Base-by-base conservation (phyloP, 2,113 vertebrate genomes). In the Platycercus adscitus region DNA sequence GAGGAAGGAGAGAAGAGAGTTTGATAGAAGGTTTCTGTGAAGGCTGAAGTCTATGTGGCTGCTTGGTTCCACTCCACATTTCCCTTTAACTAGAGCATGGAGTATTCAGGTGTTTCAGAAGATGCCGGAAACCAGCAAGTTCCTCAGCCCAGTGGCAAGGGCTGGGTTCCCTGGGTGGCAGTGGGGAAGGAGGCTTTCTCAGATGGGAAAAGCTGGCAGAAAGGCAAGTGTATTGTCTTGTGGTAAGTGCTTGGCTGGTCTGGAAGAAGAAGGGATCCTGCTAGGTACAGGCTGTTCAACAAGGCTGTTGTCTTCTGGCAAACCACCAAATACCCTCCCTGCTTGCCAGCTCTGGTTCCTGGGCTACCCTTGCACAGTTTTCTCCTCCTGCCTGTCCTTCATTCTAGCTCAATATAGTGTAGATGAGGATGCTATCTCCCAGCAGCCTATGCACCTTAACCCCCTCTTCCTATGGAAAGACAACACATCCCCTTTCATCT, bases 361-460 rank as follows among this genome's bases (percentile, higher is more conserved):
- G 63, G 88, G 58, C 53, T 86, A n/a, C 39, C 65, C 44, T 37
- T 17, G 68, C 53, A 72, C 64, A 43, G 60, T 75, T 86, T 87
- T 61, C 12, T 86, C 93, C 81, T 93, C 56, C 79, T 88, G 49
- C 75, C 61, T 68, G 37, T 70, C 68, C 81, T 87, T 89, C 70
- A 29, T 81, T 91, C 61, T 76, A 69, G 80, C 53, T 88, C 91
- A 81, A 21, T 69, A 77, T 66, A 78, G 92, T 83, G 77, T 89
- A 91, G 91, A 81, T 88, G 72, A 89, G 53, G 86, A 77, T 70
- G 91, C 13, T 24, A 33, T 86, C 81, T 91, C 83, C 58, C 58
- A 69, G 70, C 84, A 91, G 81, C 71, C 95, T 91, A 52, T 90
- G 92, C 93, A 95, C 91, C 87, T 93, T 86, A 87, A 41, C 18